Evolutionary conservation across 2,113 vertebrate species (phyloP).

Genomic region (Albula glossodonta): DNA sequence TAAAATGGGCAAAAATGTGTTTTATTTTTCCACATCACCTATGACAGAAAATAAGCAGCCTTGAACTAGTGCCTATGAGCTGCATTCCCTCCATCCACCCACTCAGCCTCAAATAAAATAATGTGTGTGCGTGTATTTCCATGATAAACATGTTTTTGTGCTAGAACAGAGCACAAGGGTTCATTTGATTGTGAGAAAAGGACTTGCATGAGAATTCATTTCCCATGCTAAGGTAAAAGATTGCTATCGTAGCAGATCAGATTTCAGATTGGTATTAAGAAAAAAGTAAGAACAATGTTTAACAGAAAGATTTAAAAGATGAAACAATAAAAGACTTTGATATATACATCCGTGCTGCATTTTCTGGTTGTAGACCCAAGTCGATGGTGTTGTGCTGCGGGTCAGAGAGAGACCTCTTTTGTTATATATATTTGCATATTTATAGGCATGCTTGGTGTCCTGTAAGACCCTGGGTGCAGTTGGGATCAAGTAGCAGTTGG

Average conservation of each 20-base stretch:
- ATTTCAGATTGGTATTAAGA: not conserved
- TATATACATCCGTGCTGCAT: no score
- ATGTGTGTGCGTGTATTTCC: constrained; percentile 42
- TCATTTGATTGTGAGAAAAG: not conserved
- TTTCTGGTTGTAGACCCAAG: not conserved
- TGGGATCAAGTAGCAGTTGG: not conserved
- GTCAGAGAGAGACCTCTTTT: not conserved
- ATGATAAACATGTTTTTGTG: not conserved
- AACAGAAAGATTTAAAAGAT: not conserved
- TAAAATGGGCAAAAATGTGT: constrained; percentile 42
- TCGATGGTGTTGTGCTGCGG: not conserved
- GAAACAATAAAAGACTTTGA: not conserved
- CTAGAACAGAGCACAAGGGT: not conserved
- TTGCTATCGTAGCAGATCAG: not conserved
- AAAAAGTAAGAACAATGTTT: not conserved
- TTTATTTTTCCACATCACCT: constrained; percentile 37
- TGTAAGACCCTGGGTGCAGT: not conserved
- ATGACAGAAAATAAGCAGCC: constrained; percentile 27
- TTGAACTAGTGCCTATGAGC: constrained; percentile 42
- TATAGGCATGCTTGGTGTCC: not conserved
- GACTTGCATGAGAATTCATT: not conserved
- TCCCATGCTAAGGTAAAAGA: not conserved
- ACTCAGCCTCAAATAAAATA: constrained; percentile 46
- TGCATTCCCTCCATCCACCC: constrained; percentile 48
- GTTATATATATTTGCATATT: not conserved